Evolutionary conservation across 2,113 vertebrate genomes (phyloP), one percentile per base, ranked within the genome.

Genomic region (Nycticebus coucang): DNA sequence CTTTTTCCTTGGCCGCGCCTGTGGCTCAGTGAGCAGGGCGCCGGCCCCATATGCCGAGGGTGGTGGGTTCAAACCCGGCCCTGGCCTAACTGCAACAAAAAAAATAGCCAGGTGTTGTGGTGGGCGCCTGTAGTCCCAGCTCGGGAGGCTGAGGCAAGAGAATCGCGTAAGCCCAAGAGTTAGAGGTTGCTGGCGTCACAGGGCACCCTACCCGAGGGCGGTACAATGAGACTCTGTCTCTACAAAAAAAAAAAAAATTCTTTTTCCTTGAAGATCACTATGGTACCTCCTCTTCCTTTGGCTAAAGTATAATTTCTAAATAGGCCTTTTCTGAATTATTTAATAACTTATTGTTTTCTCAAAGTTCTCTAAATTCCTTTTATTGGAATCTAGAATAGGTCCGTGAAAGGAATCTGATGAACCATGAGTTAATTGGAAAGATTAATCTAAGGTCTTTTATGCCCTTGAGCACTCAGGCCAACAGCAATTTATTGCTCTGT

Each of bases 271-370:
- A 74, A 84, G 82, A 79, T 87, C 64, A 91, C 50, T 69, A 59
- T n/a, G 91, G 15, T 91, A 85, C 33, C 8, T 88, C 62, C 17
- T 94, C 57, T 93, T 90, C 18, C 15, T 80, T 83, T 45, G 24
- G 22, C 87, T 93, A 90, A 94, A 69, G 14, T 71, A 86, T 71
- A 87, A 75, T 71, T 96, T 81, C 62, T 88, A 35, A 92, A 87
- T 69, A 92, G 60, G 21, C 77, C 28, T 89, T 91, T 55, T 96
- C 62, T 60, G 60, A 66, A 91, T 94, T 89, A 89, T 74, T 94
- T 81, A 93, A 53, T 75, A 79, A 55, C 55, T 84, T 91, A 64
- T 4, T 53, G 9, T 87, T 81, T 81, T 87, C 45, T 92, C 84
- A 77, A 50, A 91, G 77, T 96, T 87, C 77, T 85, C 37, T 59